These are phyloP conservation scores for Aegithalos caudatus DNA, from an alignment of 2,113 vertebrate species.

Conservation along the genomic window DNA sequence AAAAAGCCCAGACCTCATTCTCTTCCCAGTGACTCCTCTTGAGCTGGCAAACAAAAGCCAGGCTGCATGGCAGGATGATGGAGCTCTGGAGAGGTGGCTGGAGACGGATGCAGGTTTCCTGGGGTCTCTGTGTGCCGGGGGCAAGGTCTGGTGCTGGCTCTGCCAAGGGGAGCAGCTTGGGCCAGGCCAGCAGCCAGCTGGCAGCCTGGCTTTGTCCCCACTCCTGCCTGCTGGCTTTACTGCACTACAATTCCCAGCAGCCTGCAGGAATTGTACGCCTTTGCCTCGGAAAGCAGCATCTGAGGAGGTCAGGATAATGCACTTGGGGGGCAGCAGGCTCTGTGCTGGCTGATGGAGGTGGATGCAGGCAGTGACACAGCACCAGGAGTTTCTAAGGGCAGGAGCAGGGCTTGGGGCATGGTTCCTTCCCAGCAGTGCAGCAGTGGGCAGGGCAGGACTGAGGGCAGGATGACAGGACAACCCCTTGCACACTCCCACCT, in stretches of 20 bases:
- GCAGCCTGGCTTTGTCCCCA: neutral
- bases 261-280: neutral
- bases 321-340: neutral
- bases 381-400: neutral
- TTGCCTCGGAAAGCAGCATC: neutral
- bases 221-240: neutral
- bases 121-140: accelerated
- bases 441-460: neutral
- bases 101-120: neutral
- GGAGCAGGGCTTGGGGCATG: accelerated
- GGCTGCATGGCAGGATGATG: neutral
- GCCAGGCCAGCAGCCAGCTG: neutral
- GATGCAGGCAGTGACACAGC: neutral
- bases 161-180: accelerated
- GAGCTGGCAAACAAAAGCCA: neutral
- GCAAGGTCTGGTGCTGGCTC: neutral
- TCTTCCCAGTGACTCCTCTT: neutral
- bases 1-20: neutral
- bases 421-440: neutral
- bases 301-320: accelerated
- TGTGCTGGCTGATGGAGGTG: accelerated
- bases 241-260: conserved; percentile 28
- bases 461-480: neutral
- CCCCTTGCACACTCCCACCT: neutral
- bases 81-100: neutral